phyloP scores from a whole-genome alignment of 2,797 vertebrate species.

The Decapterus maruadsi region DNA sequence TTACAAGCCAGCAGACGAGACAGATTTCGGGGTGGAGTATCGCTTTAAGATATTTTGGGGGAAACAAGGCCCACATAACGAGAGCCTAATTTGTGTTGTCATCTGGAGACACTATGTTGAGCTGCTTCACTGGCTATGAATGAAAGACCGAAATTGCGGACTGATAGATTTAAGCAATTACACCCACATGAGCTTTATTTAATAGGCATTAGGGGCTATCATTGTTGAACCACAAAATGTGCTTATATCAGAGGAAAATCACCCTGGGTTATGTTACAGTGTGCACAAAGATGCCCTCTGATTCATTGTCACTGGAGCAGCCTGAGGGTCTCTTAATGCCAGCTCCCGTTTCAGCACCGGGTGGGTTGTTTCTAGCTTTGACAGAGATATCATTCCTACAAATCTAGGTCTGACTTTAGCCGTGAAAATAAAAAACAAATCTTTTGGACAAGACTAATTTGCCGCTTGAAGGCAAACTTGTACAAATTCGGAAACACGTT shows the following conservation, averaged over 20 bases:
- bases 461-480: slow-evolving; percentile 43
- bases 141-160: slow-evolving; percentile 48
- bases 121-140: slow-evolving; percentile 57
- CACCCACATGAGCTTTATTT: slow-evolving; percentile 68
- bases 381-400: slow-evolving; percentile 41
- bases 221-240: slow-evolving; percentile 72
- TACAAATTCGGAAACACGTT: slow-evolving; percentile 42
- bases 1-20: neutral
- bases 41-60: slow-evolving; percentile 46
- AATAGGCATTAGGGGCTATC: slow-evolving; percentile 61
- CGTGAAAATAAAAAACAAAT: slow-evolving; percentile 2
- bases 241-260: slow-evolving; percentile 63
- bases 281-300: slow-evolving; percentile 50
- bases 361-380: slow-evolving; percentile 49
- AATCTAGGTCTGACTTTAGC: slow-evolving; percentile 33
- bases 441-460: slow-evolving; percentile 38
- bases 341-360: slow-evolving; percentile 47
- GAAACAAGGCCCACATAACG: slow-evolving; percentile 37
- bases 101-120: slow-evolving; percentile 44
- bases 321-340: slow-evolving; percentile 56
- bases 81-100: slow-evolving; percentile 65
- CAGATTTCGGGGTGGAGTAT: neutral
- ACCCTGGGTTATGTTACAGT: slow-evolving; percentile 48
- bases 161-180: slow-evolving; percentile 71
- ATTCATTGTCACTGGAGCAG: slow-evolving; percentile 65